phyloP scores from a whole-genome alignment of 2,113 vertebrate genomes.

The Pholis gunnellus region DNA sequence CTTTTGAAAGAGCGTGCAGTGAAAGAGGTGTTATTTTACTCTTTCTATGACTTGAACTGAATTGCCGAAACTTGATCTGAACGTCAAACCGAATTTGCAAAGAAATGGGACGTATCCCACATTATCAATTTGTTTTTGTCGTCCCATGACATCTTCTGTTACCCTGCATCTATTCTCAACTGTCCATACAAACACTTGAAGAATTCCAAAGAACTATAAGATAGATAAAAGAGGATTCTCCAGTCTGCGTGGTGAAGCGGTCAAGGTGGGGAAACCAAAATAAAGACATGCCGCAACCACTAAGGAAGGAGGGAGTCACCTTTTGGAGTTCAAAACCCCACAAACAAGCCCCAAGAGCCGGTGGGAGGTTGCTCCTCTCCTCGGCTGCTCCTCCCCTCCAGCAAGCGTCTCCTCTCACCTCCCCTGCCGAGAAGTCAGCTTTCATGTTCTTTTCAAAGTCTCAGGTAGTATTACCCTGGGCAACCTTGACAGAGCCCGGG shows the following conservation, averaged over 20 bases:
- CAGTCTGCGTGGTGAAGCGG: slow-evolving; percentile 21
- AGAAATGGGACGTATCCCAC: background rate
- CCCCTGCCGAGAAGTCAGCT: slow-evolving; percentile 78
- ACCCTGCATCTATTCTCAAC: background rate
- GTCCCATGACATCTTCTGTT: background rate
- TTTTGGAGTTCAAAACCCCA: slow-evolving; percentile 60
- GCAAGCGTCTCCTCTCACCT: slow-evolving; percentile 60
- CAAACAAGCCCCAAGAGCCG: slow-evolving; percentile 53
- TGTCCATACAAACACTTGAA: background rate
- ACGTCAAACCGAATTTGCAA: background rate
- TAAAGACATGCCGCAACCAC: slow-evolving; percentile 35
- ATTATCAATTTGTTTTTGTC: background rate
- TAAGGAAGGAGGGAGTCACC: slow-evolving; percentile 29
- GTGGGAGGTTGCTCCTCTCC: slow-evolving; percentile 62
- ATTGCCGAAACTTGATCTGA: background rate
- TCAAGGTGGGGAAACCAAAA: slow-evolving; percentile 20
- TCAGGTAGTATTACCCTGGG: slow-evolving; percentile 78
- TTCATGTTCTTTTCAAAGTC: slow-evolving; percentile 83
- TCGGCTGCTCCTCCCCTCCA: slow-evolving; percentile 68
- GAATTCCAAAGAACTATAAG: background rate
- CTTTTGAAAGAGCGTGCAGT: background rate
- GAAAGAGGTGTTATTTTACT: background rate
- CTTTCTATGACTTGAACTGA: background rate
- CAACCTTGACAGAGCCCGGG: slow-evolving; percentile 80
- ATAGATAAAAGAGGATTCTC: background rate